These are phyloP conservation scores for Phaenicophaeus curvirostris DNA, from an alignment of 2,797 vertebrate genomes.

Conservation along the genomic window DNA sequence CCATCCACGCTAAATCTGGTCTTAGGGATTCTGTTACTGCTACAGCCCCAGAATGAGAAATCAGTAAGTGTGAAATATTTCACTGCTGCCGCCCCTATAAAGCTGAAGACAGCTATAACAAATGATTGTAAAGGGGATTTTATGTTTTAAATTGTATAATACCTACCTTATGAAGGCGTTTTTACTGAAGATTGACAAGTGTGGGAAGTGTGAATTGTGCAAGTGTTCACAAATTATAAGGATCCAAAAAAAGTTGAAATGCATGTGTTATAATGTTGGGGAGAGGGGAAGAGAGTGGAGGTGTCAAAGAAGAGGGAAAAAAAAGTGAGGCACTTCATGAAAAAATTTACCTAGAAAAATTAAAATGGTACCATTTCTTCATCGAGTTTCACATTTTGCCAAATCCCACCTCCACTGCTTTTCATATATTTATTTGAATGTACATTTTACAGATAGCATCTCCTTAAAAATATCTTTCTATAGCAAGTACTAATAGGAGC, in stretches of 20 bases:
- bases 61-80: slow-evolving; percentile 10
- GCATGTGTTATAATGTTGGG: slow-evolving; percentile 68
- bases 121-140: slow-evolving; percentile 67
- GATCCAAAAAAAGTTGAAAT: slow-evolving; percentile 70
- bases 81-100: not conserved
- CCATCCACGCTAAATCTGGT: not conserved
- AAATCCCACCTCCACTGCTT: not conserved
- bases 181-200: slow-evolving; percentile 71
- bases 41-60: not conserved
- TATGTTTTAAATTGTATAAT: slow-evolving; percentile 71
- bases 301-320: not conserved
- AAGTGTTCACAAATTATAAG: slow-evolving; percentile 70
- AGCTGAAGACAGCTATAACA: slow-evolving; percentile 59
- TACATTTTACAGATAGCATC: not conserved
- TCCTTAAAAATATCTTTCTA: slow-evolving; percentile 11
- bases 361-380: slow-evolving; percentile 34
- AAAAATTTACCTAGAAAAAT: slow-evolving; percentile 45
- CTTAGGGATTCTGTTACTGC: not conserved
- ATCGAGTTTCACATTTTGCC: not conserved
- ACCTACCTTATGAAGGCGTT: slow-evolving; percentile 69
- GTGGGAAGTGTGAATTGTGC: slow-evolving; percentile 73
- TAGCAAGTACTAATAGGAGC: not conserved
- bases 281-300: slow-evolving; percentile 58
- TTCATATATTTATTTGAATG: not conserved
- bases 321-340: slow-evolving; percentile 38